Base-by-base conservation (phyloP, 2,797 vertebrate genomes). In the Pangasius krempfi region DNA sequence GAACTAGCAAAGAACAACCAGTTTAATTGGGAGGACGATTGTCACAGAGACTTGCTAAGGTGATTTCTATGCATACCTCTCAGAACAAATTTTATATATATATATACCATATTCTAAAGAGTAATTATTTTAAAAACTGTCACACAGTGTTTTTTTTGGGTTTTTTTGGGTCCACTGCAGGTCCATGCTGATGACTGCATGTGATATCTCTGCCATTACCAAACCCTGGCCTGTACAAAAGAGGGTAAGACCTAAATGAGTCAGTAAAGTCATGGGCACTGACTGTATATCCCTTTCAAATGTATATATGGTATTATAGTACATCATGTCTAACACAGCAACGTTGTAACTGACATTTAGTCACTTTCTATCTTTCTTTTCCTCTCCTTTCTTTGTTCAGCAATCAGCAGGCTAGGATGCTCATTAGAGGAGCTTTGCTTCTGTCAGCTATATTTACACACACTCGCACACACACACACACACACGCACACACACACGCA, bases 161-260 rank as follows among this genome's bases (percentile, higher is more conserved):
- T 52, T 79, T 79, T 47, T 9, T 9, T 47, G 37, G 54, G 8
- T 86, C 27, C 50, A 58, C 50, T 83, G 70, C 93, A 99, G 98
- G 94, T 98, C 98, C 2, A 99, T 99, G 98, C 93, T 99, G 95
- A 99, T 99, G 98, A 99, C 98, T 54, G 98, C 98, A 0, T 99
- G 98, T 88, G 98, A 99, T 90, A 97, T 99, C 84, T 99, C 98
- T 40, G 98, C 98, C 30, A 99, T 99, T 93, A 98, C 98, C n/a
- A 99, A 99, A 89, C 98, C 98, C 27, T 99, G 98, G 98, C 98
- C 98, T 3, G 96, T 99, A 88, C 98, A 99, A 91, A 98, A 98
- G 88, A 97, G 96, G 97, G 98, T 99, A 96, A 86, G 93, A 92
- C 64, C 54, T 66, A 33, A 20, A 78, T 22, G 58, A n/a, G 8